These are phyloP conservation scores for Spodoptera frugiperda DNA, from an alignment of 1,140 invertebrate species.

Conservation along the genomic window DNA sequence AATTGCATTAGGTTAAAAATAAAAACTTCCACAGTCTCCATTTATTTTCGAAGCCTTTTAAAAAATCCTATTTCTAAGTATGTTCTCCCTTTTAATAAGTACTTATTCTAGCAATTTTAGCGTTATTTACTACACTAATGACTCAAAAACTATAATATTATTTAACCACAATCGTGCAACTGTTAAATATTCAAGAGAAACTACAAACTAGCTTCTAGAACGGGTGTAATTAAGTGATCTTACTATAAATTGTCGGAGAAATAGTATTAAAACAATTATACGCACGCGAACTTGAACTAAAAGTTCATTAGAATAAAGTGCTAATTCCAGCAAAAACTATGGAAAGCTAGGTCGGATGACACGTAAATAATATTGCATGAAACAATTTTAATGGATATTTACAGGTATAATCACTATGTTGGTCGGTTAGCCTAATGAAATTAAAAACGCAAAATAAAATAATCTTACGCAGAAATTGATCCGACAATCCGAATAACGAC, in stretches of 20 bases:
- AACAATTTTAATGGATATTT: constrained; percentile 33
- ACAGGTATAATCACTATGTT: background rate
- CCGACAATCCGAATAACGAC: background rate
- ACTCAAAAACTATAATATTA: too few species aligned
- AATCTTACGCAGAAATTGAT: constrained; percentile 26
- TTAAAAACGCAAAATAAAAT: constrained; percentile 26
- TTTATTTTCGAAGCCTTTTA: too few species aligned
- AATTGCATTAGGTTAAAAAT: too few species aligned
- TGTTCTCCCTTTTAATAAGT: too few species aligned
- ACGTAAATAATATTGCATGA: background rate
- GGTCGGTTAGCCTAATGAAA: background rate
- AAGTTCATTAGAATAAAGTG: constrained; percentile 19
- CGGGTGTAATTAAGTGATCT: background rate
- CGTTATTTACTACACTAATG: too few species aligned
- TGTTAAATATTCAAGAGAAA: too few species aligned
- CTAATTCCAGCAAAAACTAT: constrained; percentile 28
- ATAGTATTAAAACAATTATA: constrained; percentile 10
- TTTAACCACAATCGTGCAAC: too few species aligned
- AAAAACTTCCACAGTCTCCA: too few species aligned
- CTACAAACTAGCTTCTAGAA: background rate
- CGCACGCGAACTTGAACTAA: constrained; percentile 8
- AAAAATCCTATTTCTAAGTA: too few species aligned
- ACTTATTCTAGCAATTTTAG: too few species aligned
- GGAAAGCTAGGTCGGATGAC: constrained; percentile 8
- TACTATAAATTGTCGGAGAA: background rate